These are phyloP conservation scores for Neolamprologus kungweensis DNA, from an alignment of 2,113 vertebrate species.

Conservation along the genomic window DNA sequence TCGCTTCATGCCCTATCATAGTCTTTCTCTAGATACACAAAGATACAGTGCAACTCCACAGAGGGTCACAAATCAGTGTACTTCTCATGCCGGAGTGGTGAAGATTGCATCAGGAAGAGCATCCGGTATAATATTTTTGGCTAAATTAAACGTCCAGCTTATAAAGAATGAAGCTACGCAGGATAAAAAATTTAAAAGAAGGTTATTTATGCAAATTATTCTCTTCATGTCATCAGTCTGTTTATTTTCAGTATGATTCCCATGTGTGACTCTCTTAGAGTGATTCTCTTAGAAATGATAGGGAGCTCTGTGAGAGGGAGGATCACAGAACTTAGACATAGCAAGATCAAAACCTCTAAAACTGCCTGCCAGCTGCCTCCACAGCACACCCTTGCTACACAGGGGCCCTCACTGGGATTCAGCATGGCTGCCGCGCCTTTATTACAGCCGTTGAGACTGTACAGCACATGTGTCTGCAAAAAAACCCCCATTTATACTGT, in stretches of 20 bases:
- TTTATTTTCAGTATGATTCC: not conserved
- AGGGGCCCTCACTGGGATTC: not conserved
- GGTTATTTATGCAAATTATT: not conserved
- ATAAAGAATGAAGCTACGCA: not conserved
- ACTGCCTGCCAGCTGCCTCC: conserved; percentile 16
- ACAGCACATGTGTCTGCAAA: not conserved
- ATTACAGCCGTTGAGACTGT: not conserved
- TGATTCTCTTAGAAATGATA: not conserved
- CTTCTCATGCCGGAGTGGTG: not conserved
- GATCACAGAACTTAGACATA: conserved; percentile 15
- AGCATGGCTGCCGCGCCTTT: not conserved
- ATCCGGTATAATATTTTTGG: not conserved
- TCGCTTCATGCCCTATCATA: not conserved
- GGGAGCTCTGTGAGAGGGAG: not conserved
- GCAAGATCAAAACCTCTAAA: conserved; percentile 29
- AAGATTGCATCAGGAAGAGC: not conserved
- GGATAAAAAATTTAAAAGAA: not conserved
- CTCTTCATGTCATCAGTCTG: not conserved
- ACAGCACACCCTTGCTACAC: conserved; percentile 11
- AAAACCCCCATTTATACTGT: not conserved
- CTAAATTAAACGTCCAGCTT: not conserved
- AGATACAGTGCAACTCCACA: not conserved
- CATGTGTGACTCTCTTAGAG: not conserved
- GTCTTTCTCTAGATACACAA: not conserved
- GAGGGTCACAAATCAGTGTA: not conserved